Conservation (phyloP, 2,113 vertebrate genomes). For the Andinoacara biseriatus region DNA sequence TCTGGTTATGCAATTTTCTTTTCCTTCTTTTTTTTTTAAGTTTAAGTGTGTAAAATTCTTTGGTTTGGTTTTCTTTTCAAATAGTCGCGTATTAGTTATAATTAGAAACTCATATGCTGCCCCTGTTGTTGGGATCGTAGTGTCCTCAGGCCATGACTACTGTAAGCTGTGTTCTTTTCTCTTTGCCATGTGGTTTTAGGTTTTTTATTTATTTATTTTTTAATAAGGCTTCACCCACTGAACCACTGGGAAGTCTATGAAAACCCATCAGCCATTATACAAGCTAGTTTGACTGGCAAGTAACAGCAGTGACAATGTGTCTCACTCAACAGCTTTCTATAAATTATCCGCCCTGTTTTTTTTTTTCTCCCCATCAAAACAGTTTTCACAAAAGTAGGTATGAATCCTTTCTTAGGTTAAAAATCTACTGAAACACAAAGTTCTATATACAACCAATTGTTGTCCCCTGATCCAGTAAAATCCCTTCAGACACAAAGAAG, state of each 20-base stretch:
- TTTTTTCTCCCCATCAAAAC: neutral
- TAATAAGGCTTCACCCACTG: constrained; percentile 52
- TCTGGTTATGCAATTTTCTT: constrained; percentile 8
- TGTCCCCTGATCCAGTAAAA: neutral
- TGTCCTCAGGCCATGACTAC: constrained; percentile 10
- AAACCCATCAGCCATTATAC: constrained; percentile 67
- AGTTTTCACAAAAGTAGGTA: neutral
- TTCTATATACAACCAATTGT: neutral
- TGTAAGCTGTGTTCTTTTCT: constrained; percentile 25
- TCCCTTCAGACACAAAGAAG: neutral
- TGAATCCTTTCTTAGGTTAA: neutral
- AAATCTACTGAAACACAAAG: neutral
- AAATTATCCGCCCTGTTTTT: neutral
- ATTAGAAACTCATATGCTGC: neutral
- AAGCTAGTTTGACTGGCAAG: constrained; percentile 51
- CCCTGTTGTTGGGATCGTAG: constrained; percentile 17
- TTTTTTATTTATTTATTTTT: constrained; percentile 38
- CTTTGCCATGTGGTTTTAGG: constrained; percentile 48
- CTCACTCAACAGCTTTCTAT: constrained; percentile 14
- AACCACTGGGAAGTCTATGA: constrained; percentile 57
- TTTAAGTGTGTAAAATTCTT: neutral
- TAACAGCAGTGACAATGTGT: constrained; percentile 44
- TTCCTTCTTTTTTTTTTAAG: neutral
- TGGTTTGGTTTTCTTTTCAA: constrained; percentile 5
- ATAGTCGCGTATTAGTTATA: neutral